phyloP scores from a whole-genome alignment of 2,113 vertebrate species.

The Hylia prasina region DNA sequence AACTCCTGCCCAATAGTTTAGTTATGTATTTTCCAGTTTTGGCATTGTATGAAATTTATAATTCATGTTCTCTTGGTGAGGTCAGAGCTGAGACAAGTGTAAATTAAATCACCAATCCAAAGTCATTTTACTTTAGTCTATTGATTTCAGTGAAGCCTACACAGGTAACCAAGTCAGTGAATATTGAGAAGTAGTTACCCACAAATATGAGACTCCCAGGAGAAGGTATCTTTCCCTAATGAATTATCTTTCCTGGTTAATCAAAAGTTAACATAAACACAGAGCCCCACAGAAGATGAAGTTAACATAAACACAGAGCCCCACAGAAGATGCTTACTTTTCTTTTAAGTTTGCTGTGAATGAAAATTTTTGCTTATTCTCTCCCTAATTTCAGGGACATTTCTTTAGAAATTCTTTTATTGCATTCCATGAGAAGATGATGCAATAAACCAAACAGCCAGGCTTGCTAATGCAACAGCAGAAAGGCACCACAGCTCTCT shows the following conservation, averaged over 20 bases:
- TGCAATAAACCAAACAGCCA: neutral
- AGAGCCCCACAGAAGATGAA: too few relatives aligned
- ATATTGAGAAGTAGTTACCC: neutral
- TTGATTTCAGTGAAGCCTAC: conserved; percentile 6
- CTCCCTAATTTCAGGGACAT: neutral
- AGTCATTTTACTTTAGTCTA: neutral
- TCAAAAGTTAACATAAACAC: neutral
- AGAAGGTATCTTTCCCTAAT: neutral
- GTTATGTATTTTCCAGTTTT: neutral
- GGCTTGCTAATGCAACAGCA: neutral
- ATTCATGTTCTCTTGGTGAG: neutral
- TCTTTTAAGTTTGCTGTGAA: neutral
- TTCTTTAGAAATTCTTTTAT: neutral
- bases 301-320: neutral
- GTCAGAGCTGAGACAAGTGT: neutral
- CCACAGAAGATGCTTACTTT: neutral
- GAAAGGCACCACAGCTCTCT: neutral
- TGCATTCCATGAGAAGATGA: neutral
- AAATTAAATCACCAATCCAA: neutral
- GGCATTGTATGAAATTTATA: neutral
- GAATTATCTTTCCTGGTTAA: neutral
- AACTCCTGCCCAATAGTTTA: neutral
- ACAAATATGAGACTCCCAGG: neutral
- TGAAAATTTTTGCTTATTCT: neutral
- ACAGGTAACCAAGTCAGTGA: neutral